phyloP scores from a whole-genome alignment of 1,140 invertebrate genomes.

The Hypsibius dujardini region DNA sequence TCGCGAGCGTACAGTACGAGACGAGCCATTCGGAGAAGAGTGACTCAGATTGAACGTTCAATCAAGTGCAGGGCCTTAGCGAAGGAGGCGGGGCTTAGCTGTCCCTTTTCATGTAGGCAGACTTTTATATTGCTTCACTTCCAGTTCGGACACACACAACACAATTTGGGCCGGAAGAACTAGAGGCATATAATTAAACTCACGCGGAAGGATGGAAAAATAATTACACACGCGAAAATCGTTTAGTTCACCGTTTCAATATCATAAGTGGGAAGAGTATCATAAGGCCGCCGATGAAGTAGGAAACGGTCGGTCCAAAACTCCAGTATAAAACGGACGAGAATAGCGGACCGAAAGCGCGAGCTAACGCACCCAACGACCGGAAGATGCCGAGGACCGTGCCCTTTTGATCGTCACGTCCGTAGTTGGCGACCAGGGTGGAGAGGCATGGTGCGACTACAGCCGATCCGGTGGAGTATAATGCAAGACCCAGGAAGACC shows the following conservation, averaged over 20 bases:
- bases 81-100: no score
- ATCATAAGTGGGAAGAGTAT: slow-evolving; percentile 21
- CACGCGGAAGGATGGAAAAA: not conserved
- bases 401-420: slow-evolving; percentile 62
- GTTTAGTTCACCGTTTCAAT: not conserved
- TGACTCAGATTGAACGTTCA: no score
- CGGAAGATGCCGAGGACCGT: slow-evolving; percentile 77
- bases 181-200: no score
- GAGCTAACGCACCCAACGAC: slow-evolving; percentile 73
- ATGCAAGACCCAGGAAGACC: slow-evolving; percentile 59
- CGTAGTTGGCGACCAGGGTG: slow-evolving; percentile 63
- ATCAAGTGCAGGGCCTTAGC: no score
- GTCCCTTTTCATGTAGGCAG: no score
- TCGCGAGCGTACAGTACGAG: no score
- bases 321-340: slow-evolving; percentile 39
- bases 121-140: no score
- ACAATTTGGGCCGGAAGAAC: no score
- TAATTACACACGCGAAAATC: not conserved
- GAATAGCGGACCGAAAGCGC: slow-evolving; percentile 75
- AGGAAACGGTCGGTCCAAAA: slow-evolving; percentile 21
- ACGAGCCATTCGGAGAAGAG: no score
- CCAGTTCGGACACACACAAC: no score
- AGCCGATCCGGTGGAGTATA: slow-evolving; percentile 83
- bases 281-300: slow-evolving; percentile 21
- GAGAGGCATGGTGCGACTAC: slow-evolving; percentile 85